Evolutionary conservation across 2,888 invertebrate genomes (phyloP), one percentile per base, ranked within the genome.

Genomic region (Amiota communis): DNA sequence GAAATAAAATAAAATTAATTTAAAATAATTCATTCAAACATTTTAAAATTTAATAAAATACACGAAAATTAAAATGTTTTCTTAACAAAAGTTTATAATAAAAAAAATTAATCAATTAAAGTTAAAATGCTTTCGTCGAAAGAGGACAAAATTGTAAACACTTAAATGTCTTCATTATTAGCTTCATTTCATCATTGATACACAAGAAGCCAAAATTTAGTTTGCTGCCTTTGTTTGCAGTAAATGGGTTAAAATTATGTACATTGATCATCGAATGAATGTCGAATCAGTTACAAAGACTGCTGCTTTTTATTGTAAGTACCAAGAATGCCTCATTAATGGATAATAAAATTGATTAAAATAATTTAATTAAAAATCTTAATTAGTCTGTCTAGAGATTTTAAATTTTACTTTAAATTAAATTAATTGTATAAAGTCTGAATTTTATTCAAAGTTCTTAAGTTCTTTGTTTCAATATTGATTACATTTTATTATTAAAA

Each of bases 211-310:
- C 69, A 75, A 68, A 74, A 46, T 78, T 85, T 84, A 85, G 78
- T 84, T 84, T 84, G 75, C 84, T 84, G 85, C 85, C 36, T 78
- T 74, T 70, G 56, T 73, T 82, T 77, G 85, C 85, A 85, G 84
- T 87, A 86, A 89, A 88, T 88, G 85, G 86, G 82, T 87, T 86
- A 83, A 86, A 87, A 87, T 81, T 87, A 88, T 88, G 88, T 83
- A 88, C 87, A 88, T 85, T 88, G 85, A 87, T 83, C 86, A 87
- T 84, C 89, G 89, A 88, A 88, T 89, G 88, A 88, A 88, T 89
- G 89, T 89, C 89, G 88, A 88, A 89, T 89, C 89, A 89, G 89
- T 88, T 89, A 85, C 81, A 83, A 82, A 88, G 87, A 86, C 89
- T 89, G 88, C 85, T 89, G 79, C 80, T 89, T 88, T 88, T 89